Conservation (phyloP, 2,888 invertebrate genomes). For the Agrochola macilenta region DNA sequence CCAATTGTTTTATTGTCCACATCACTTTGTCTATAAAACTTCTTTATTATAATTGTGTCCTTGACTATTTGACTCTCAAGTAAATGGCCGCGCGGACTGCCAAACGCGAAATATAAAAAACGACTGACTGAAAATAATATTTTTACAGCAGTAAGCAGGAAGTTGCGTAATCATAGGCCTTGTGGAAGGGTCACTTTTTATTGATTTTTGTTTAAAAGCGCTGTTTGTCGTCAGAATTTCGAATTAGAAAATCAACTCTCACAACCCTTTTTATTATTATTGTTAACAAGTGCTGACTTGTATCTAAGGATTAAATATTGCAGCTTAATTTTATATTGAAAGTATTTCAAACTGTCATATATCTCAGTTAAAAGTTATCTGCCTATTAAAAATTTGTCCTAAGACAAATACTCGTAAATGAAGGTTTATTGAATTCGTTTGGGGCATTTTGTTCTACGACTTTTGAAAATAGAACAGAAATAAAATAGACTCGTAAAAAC, state of each 20-base stretch:
- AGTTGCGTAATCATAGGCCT: slow-evolving; percentile 8
- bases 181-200: background rate
- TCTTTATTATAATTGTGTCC: background rate
- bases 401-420: too few relatives aligned
- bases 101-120: slow-evolving; percentile 6
- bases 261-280: too few relatives aligned
- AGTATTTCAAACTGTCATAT: too few relatives aligned
- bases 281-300: background rate
- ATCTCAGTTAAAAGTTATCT: background rate
- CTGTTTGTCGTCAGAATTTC: background rate
- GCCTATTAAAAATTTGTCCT: background rate
- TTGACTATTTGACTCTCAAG: background rate
- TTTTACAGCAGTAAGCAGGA: background rate
- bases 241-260: background rate
- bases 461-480: slow-evolving; percentile 9
- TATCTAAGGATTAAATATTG: background rate
- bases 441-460: background rate
- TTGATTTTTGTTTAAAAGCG: background rate
- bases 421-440: background rate
- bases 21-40: background rate
- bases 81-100: background rate
- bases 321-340: background rate
- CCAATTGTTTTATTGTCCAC: background rate
- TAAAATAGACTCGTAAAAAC: background rate
- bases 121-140: slow-evolving; percentile 1